These are phyloP conservation scores for Saccostrea glomerata DNA, from an alignment of 1,140 invertebrate genomes.

Conservation along the genomic window DNA sequence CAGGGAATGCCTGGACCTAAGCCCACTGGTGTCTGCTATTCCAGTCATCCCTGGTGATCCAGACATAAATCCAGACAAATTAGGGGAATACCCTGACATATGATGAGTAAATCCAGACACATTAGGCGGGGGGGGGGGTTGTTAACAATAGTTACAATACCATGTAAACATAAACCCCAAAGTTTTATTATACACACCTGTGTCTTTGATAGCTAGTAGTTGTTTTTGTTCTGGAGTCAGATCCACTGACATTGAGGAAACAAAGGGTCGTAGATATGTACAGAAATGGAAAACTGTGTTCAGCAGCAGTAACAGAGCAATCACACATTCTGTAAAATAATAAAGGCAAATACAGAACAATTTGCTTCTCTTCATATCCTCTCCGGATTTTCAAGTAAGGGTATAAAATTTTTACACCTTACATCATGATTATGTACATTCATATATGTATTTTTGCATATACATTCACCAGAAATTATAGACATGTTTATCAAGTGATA, in stretches of 20 bases:
- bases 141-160: too few species aligned
- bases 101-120: conserved; percentile 48
- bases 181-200: conserved; percentile 30
- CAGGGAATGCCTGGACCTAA: conserved; percentile 40
- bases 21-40: conserved; percentile 45
- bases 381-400: too few species aligned
- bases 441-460: too few species aligned
- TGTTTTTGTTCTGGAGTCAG: conserved; percentile 49
- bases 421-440: too few species aligned
- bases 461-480: too few species aligned
- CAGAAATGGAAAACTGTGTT: conserved; percentile 45
- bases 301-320: conserved; percentile 32
- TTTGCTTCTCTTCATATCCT: too few species aligned
- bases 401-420: too few species aligned
- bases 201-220: conserved; percentile 50
- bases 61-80: conserved; percentile 10
- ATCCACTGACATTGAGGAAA: conserved; percentile 34
- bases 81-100: conserved; percentile 31
- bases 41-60: conserved; percentile 40
- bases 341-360: too few species aligned
- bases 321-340: conserved; percentile 45
- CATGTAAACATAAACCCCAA: too few species aligned
- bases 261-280: conserved; percentile 42
- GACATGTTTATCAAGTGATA: too few species aligned
- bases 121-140: background rate